A percentile compares a stretch with the other conserved stretches of the same genome.
Conservation (phyloP, 92 coral and sea anemone genomes). For the Parazoanthus darwini region DNA sequence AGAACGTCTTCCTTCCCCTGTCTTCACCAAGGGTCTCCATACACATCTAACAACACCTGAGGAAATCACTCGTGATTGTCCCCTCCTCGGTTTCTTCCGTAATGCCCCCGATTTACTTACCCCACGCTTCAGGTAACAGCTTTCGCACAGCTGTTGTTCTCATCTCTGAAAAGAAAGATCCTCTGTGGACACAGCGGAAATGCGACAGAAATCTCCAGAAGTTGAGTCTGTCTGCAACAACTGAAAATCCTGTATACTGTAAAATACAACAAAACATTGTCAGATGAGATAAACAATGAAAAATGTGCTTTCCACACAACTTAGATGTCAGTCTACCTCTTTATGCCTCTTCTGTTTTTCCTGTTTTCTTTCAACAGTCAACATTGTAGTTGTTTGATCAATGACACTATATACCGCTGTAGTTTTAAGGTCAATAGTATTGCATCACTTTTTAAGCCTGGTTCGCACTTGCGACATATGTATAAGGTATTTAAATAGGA, state of each 20-base stretch:
- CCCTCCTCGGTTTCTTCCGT: not conserved
- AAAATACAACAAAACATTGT: not conserved
- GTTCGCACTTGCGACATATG: not conserved
- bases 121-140: slow-evolving; percentile 95
- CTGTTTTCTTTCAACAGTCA: not conserved
- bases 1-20: slow-evolving; percentile 12
- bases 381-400: too few relatives aligned
- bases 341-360: not conserved
- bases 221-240: slow-evolving; percentile 94
- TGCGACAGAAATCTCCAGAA: slow-evolving; percentile 92
- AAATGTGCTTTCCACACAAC: not conserved
- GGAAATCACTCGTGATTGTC: not conserved
- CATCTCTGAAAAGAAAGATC: slow-evolving; percentile 94
- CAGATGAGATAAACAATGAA: not conserved
- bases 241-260: slow-evolving; percentile 81
- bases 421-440: too few relatives aligned
- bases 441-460: too few relatives aligned
- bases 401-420: too few relatives aligned
- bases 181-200: slow-evolving; percentile 97
- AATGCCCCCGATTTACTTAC: too few relatives aligned
- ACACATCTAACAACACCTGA: too few relatives aligned
- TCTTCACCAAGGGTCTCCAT: too few relatives aligned
- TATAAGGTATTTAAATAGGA: not conserved
- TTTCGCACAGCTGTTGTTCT: slow-evolving; percentile 97
- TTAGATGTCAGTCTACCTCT: not conserved